Evolutionary conservation across 1,140 invertebrate species (phyloP).

Genomic region (Chrysopa pallens): DNA sequence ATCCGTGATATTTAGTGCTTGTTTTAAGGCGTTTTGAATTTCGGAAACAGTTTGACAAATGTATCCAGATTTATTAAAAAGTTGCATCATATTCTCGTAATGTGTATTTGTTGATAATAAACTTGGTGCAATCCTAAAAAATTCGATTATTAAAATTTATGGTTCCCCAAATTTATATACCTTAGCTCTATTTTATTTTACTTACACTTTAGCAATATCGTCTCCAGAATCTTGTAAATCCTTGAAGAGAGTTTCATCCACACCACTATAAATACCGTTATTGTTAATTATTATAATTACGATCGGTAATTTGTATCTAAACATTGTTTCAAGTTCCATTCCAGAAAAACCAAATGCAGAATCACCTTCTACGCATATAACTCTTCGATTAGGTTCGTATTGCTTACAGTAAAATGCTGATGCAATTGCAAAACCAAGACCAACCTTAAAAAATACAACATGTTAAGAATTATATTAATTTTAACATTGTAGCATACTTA

Average conservation of each 20-base stretch:
- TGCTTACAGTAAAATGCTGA: conserved; percentile 79
- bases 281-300: conserved; percentile 90
- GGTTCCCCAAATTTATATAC: too few species aligned
- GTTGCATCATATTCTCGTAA: conserved; percentile 79
- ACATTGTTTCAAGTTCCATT: conserved; percentile 95
- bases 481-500: conserved; percentile 9
- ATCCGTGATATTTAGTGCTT: conserved; percentile 45
- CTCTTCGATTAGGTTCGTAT: conserved; percentile 56
- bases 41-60: conserved; percentile 60
- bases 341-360: conserved; percentile 95
- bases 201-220: conserved; percentile 44
- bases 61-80: conserved; percentile 68
- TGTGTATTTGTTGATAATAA: conserved; percentile 53
- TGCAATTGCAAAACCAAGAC: conserved; percentile 82
- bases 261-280: conserved; percentile 81
- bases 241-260: conserved; percentile 56
- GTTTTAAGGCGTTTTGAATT: conserved; percentile 46
- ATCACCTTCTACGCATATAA: conserved; percentile 83
- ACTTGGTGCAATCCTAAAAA: conserved; percentile 62
- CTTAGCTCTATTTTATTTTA: too few species aligned
- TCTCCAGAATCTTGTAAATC: conserved; percentile 41
- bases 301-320: conserved; percentile 81
- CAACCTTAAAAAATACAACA: conserved; percentile 32
- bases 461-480: neutral
- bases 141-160: conserved; percentile 9